These are phyloP conservation scores for Leiothrix lutea DNA, from an alignment of 2,113 vertebrate genomes.

Conservation along the genomic window DNA sequence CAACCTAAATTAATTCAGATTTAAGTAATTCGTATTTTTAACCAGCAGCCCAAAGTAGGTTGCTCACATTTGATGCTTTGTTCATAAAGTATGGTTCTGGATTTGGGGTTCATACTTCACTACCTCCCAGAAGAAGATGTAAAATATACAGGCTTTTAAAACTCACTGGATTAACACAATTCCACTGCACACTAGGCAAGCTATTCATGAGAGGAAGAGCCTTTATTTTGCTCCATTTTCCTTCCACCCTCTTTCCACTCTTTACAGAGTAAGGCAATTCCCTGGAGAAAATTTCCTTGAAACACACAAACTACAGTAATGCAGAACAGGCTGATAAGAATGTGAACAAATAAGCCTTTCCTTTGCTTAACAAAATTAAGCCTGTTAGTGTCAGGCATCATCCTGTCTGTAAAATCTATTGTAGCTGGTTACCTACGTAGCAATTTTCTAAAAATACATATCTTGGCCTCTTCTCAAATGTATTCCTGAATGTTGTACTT, in stretches of 20 bases:
- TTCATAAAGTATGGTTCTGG: not conserved
- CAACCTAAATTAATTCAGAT: not conserved
- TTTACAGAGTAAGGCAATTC: not conserved
- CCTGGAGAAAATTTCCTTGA: not conserved
- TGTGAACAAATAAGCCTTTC: not conserved
- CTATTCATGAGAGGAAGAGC: not conserved
- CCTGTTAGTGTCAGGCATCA: not conserved
- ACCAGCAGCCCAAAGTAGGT: not conserved
- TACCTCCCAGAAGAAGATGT: not conserved
- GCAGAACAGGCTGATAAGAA: not conserved
- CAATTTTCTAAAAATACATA: constrained; percentile 7
- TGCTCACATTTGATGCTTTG: not conserved
- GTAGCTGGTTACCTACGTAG: not conserved
- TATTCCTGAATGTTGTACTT: constrained; percentile 31
- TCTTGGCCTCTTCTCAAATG: constrained; percentile 19
- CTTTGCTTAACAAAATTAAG: constrained; percentile 24
- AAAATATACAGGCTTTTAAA: not conserved
- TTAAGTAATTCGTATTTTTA: not conserved
- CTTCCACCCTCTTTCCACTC: not conserved
- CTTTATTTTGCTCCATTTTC: constrained; percentile 22
- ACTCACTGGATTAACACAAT: not conserved
- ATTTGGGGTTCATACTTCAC: not conserved
- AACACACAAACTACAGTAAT: not conserved
- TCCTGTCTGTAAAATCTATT: not conserved
- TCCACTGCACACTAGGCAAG: not conserved